phyloP scores from a whole-genome alignment of 2,888 invertebrate genomes.

The Chrysotoxum bicinctum region DNA sequence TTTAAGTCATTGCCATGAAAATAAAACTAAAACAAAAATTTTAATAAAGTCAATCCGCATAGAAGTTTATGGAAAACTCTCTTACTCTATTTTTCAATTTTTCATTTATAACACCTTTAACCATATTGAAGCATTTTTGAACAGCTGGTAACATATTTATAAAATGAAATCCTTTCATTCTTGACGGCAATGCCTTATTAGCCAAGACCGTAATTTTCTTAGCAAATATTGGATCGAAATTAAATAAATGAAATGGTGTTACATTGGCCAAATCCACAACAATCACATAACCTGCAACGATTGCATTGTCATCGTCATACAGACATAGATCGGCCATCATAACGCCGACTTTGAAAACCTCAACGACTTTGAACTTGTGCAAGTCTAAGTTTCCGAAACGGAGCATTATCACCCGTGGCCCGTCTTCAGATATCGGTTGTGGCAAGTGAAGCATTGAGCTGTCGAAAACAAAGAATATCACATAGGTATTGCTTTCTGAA shows the following conservation, averaged over 20 bases:
- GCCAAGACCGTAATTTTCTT: constrained; percentile 83
- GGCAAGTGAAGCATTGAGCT: constrained; percentile 74
- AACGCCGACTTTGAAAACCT: constrained; percentile 82
- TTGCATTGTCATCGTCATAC: constrained; percentile 84
- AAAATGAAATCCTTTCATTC: constrained; percentile 84
- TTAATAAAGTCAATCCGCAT: not conserved
- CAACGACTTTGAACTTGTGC: constrained; percentile 79
- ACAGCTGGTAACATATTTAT: constrained; percentile 84
- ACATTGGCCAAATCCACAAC: constrained; percentile 83
- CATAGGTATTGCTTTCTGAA: not conserved
- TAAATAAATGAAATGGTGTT: constrained; percentile 82
- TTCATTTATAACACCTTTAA: constrained; percentile 84
- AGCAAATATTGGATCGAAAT: constrained; percentile 82
- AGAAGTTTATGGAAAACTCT: not conserved
- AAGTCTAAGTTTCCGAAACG: constrained; percentile 81
- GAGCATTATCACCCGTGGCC: constrained; percentile 81
- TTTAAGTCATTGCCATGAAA: constrained; percentile 83
- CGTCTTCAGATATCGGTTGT: constrained; percentile 78
- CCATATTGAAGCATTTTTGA: constrained; percentile 83
- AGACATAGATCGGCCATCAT: constrained; percentile 84
- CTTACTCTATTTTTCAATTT: constrained; percentile 84
- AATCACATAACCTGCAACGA: constrained; percentile 82
- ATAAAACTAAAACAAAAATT: constrained; percentile 81
- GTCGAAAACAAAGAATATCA: not conserved
- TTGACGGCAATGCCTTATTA: constrained; percentile 84